These are phyloP conservation scores for Eudasyphora cyanicolor DNA, from an alignment of 2,888 invertebrate genomes.

Conservation along the genomic window DNA sequence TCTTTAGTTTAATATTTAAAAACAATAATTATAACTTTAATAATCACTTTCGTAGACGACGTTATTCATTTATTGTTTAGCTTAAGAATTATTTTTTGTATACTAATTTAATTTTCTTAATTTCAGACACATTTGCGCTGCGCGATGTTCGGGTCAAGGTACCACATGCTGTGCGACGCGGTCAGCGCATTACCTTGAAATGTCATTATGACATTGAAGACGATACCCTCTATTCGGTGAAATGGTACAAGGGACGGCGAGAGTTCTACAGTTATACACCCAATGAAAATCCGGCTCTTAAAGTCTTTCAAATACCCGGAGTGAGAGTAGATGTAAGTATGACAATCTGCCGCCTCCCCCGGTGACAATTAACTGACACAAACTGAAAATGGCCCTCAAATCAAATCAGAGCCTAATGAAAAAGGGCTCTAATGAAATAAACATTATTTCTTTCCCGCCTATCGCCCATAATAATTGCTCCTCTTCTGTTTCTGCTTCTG, in stretches of 20 bases:
- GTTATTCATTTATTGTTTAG: too few relatives aligned
- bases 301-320: constrained; percentile 86
- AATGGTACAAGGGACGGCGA: constrained; percentile 90
- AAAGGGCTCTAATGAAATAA: constrained; percentile 8
- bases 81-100: too few relatives aligned
- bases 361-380: neutral
- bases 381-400: neutral
- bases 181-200: constrained; percentile 83
- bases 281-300: constrained; percentile 85
- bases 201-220: constrained; percentile 90
- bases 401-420: neutral
- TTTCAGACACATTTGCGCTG: constrained; percentile 77
- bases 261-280: constrained; percentile 93
- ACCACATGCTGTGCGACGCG: constrained; percentile 84
- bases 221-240: constrained; percentile 89
- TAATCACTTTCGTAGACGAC: too few relatives aligned
- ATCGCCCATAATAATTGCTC: too few relatives aligned
- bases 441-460: neutral
- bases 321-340: constrained; percentile 89
- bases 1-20: too few relatives aligned
- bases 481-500: too few relatives aligned
- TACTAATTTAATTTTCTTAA: too few relatives aligned
- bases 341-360: constrained; percentile 5
- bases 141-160: constrained; percentile 85
- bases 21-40: too few relatives aligned